Evolutionary conservation across 2,113 vertebrate species (phyloP).

Genomic region (Melanostigma gelatinosum): DNA sequence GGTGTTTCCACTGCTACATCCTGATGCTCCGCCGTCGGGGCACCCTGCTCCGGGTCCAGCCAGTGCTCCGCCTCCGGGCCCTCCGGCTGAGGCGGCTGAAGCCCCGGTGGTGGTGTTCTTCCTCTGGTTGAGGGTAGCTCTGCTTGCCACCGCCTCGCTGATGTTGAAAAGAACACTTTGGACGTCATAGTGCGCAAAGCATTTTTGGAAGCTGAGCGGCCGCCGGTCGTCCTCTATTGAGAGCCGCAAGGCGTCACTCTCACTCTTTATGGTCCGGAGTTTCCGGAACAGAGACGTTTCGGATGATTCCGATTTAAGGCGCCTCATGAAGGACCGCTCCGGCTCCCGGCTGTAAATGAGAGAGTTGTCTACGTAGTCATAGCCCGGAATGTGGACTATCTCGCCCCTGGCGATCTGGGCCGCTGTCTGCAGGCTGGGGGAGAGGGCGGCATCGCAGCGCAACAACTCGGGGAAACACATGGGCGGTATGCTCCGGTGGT

Average conservation of each 20-base stretch:
- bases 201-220: conserved; percentile 92
- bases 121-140: conserved; percentile 88
- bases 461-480: conserved; percentile 90
- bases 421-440: conserved; percentile 93
- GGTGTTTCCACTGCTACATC: conserved; percentile 64
- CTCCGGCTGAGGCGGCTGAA: conserved; percentile 90
- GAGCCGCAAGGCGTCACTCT: conserved; percentile 90
- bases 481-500: conserved; percentile 86
- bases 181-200: conserved; percentile 97
- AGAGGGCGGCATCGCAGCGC: conserved; percentile 87
- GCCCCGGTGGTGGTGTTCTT: conserved; percentile 97
- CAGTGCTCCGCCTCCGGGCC: conserved; percentile 32
- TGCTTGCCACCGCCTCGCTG: conserved; percentile 91
- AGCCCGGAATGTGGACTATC: conserved; percentile 90
- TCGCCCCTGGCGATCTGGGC: conserved; percentile 93
- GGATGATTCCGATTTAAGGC: conserved; percentile 89
- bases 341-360: conserved; percentile 88
- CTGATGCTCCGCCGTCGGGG: conserved; percentile 56
- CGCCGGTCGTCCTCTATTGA: conserved; percentile 88
- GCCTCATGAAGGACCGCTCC: conserved; percentile 91
- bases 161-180: conserved; percentile 97
- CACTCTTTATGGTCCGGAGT: conserved; percentile 91
- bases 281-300: conserved; percentile 94
- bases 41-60: conserved; percentile 23
- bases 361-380: conserved; percentile 90